A percentile compares a stretch with the other conserved stretches of the same genome.
Evolutionary conservation across 2,797 vertebrate genomes (phyloP).

Genomic region (Cottoperca gobio): DNA sequence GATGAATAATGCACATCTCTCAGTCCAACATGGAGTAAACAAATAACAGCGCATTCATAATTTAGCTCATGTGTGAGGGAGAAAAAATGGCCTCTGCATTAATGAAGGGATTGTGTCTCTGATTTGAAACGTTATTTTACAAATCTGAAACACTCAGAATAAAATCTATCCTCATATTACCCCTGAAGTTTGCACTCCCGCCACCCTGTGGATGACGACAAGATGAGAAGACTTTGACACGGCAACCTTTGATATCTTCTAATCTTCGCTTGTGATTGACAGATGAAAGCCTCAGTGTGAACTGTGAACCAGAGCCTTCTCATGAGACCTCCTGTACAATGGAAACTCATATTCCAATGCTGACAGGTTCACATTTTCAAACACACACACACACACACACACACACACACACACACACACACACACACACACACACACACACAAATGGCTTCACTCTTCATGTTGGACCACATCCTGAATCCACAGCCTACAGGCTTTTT

Average conservation of each 20-base stretch:
- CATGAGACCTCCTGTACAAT: slow-evolving; percentile 48
- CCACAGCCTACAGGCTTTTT: slow-evolving; percentile 30
- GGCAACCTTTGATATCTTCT: slow-evolving; percentile 69
- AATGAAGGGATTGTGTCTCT: slow-evolving; percentile 59
- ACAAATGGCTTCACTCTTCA: slow-evolving; percentile 12
- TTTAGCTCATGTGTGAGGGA: slow-evolving; percentile 67
- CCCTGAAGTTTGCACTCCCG: slow-evolving; percentile 41
- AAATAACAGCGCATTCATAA: slow-evolving; percentile 79
- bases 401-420: too few species aligned
- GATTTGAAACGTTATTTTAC: slow-evolving; percentile 37
- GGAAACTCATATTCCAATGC: slow-evolving; percentile 34
- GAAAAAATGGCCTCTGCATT: slow-evolving; percentile 48
- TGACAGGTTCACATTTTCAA: slow-evolving; percentile 56
- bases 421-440: slow-evolving; percentile 22
- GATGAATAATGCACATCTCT: slow-evolving; percentile 82
- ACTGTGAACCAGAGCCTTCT: slow-evolving; percentile 65
- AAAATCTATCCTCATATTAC: slow-evolving; percentile 38
- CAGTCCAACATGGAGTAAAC: slow-evolving; percentile 78
- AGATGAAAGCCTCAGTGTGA: slow-evolving; percentile 73
- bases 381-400: slow-evolving; percentile 31
- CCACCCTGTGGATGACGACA: slow-evolving; percentile 38
- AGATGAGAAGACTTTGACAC: slow-evolving; percentile 63
- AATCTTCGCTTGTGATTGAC: slow-evolving; percentile 74
- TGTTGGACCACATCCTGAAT: slow-evolving; percentile 47
- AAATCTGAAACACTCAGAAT: slow-evolving; percentile 22